These are phyloP conservation scores for Nyctibius bracteatus DNA, from an alignment of 2,113 vertebrate species.

Conservation along the genomic window DNA sequence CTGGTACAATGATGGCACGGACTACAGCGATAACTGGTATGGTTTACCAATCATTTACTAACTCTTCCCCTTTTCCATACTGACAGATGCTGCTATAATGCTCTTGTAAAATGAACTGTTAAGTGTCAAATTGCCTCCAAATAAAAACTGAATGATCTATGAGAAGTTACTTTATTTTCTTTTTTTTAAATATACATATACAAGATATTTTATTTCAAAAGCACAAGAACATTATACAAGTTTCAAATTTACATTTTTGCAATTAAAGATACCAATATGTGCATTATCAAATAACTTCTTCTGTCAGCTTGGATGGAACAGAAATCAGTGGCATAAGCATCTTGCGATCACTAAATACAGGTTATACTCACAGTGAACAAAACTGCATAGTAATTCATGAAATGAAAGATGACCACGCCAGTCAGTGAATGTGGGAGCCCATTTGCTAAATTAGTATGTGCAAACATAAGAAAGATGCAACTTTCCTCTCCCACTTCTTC, in stretches of 20 bases:
- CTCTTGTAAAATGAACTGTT: background rate
- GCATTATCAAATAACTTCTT: slow-evolving; percentile 73
- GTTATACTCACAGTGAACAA: slow-evolving; percentile 77
- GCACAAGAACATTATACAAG: slow-evolving; percentile 80
- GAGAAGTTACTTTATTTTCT: slow-evolving; percentile 70
- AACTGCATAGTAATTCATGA: slow-evolving; percentile 77
- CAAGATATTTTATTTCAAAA: slow-evolving; percentile 81
- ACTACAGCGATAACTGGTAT: background rate
- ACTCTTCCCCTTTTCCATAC: background rate
- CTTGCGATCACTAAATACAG: slow-evolving; percentile 70
- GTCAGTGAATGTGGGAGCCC: slow-evolving; percentile 38
- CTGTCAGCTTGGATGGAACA: slow-evolving; percentile 70
- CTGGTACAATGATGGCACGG: rapidly evolving
- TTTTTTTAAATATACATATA: slow-evolving; percentile 81
- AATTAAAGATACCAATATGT: slow-evolving; percentile 78
- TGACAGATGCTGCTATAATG: background rate
- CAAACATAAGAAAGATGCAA: slow-evolving; percentile 47
- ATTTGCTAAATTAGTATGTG: slow-evolving; percentile 59
- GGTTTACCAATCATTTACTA: background rate
- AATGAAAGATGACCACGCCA: slow-evolving; percentile 64
- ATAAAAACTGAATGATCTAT: slow-evolving; percentile 53
- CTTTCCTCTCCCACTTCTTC: background rate
- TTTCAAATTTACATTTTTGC: slow-evolving; percentile 82
- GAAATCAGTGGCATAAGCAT: slow-evolving; percentile 73
- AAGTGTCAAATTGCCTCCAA: background rate